Evolutionary conservation across 2,888 invertebrate genomes (phyloP).

Genomic region (Nomada fabriciana): DNA sequence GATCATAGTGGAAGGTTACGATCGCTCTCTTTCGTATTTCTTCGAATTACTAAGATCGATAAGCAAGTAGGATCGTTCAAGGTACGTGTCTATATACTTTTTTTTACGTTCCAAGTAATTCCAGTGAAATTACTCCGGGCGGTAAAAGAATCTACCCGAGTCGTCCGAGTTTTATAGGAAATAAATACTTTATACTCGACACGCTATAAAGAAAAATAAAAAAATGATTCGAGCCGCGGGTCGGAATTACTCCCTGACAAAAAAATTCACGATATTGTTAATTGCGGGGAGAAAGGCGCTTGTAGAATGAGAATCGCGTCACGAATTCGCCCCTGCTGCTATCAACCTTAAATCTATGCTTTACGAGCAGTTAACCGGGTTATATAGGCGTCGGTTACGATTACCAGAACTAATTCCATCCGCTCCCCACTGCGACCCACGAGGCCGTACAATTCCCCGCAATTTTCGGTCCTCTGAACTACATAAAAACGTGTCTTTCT

Average conservation of each 20-base stretch:
- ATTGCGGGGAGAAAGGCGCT: neutral
- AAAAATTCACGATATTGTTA: conserved; percentile 16
- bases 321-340: neutral
- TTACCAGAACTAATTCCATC: conserved; percentile 58
- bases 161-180: neutral
- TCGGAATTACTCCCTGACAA: neutral
- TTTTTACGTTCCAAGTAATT: conserved; percentile 17
- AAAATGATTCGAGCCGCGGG: conserved; percentile 4
- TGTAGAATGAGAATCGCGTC: neutral
- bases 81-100: conserved; percentile 8
- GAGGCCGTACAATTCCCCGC: conserved; percentile 48
- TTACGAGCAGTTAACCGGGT: conserved; percentile 47
- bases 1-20: conserved; percentile 45
- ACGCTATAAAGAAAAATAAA: neutral
- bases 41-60: neutral
- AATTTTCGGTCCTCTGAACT: conserved; percentile 49
- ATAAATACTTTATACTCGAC: conserved; percentile 9
- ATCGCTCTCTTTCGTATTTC: conserved; percentile 19
- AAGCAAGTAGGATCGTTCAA: conserved; percentile 1
- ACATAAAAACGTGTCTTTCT: conserved; percentile 42
- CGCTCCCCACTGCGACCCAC: neutral
- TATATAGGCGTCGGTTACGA: conserved; percentile 53
- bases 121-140: conserved; percentile 1
- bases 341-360: conserved; percentile 45
- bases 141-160: neutral